phyloP scores from a whole-genome alignment of 2,888 invertebrate species.

The Cantharis nigra region DNA sequence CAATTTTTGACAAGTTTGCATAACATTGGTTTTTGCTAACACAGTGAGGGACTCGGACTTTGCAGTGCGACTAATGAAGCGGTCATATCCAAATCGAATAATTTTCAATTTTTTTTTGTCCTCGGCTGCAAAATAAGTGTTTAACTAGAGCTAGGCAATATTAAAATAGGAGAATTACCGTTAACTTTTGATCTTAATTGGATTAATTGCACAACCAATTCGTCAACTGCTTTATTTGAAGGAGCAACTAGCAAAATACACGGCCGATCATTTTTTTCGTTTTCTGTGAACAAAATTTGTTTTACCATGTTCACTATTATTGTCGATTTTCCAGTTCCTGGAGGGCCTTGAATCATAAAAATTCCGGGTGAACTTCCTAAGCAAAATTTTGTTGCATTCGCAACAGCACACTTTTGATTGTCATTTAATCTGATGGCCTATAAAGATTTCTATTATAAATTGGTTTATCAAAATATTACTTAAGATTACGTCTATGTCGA shows the following conservation, averaged over 20 bases:
- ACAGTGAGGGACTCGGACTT: too few species aligned
- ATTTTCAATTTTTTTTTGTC: too few species aligned
- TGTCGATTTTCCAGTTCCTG: constrained; percentile 86
- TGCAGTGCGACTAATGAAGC: too few species aligned
- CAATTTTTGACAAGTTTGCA: too few species aligned
- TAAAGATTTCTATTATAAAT: constrained; percentile 32
- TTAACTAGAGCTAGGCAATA: too few species aligned
- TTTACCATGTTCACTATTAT: constrained; percentile 77
- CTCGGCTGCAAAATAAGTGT: too few species aligned
- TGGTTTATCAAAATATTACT: constrained; percentile 4
- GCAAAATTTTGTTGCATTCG: constrained; percentile 57
- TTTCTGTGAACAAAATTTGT: constrained; percentile 64
- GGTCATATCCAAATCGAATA: too few species aligned
- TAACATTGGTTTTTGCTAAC: too few species aligned
- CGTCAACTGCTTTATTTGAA: constrained; percentile 86
- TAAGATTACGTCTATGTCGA: neutral
- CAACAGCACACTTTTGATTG: constrained; percentile 69
- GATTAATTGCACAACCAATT: constrained; percentile 69
- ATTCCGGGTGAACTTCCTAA: constrained; percentile 63
- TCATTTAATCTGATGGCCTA: constrained; percentile 61
- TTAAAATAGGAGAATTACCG: constrained; percentile 42
- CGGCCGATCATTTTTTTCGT: constrained; percentile 34
- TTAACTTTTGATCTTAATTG: constrained; percentile 59
- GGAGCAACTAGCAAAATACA: constrained; percentile 80
- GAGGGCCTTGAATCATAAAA: constrained; percentile 83